phyloP scores from a whole-genome alignment of 2,888 invertebrate genomes.

The Hirtodrosophila cameraria region DNA sequence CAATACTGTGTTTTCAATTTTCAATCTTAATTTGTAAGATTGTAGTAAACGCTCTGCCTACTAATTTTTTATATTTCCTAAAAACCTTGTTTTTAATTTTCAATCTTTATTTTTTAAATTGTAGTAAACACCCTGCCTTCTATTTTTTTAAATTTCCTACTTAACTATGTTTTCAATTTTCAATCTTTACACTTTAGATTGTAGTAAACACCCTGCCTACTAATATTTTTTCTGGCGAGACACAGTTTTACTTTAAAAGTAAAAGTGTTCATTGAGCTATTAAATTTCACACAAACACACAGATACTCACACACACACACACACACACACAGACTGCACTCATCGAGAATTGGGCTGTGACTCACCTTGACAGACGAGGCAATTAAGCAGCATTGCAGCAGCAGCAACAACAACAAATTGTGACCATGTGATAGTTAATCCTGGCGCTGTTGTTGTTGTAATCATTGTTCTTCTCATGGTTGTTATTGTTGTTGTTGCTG shows the following conservation, averaged over 20 bases:
- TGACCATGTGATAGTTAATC: conserved; percentile 66
- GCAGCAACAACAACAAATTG: conserved; percentile 57
- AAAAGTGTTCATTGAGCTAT: conserved; percentile 16
- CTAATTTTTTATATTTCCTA: too few relatives aligned
- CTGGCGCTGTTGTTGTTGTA: conserved; percentile 41
- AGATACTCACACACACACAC: background rate
- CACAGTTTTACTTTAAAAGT: conserved; percentile 4
- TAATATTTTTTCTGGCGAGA: background rate
- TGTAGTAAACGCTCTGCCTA: too few relatives aligned
- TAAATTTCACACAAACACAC: background rate
- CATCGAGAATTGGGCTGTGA: conserved; percentile 18
- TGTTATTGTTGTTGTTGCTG: conserved; percentile 41
- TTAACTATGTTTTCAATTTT: too few relatives aligned
- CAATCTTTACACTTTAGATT: too few relatives aligned
- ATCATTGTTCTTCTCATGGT: conserved; percentile 21
- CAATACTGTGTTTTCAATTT: too few relatives aligned
- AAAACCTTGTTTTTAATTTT: too few relatives aligned
- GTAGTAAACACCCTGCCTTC: too few relatives aligned
- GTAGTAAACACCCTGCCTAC: too few relatives aligned
- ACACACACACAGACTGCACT: background rate
- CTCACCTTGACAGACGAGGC: conserved; percentile 79
- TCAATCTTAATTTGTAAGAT: too few relatives aligned
- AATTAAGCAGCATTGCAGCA: conserved; percentile 70
- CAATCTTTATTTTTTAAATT: too few relatives aligned
- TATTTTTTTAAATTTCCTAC: too few relatives aligned